Evolutionary conservation across 1,140 invertebrate species (phyloP), one percentile per base, ranked within the genome.

Genomic region (Diploscapter pachys): DNA sequence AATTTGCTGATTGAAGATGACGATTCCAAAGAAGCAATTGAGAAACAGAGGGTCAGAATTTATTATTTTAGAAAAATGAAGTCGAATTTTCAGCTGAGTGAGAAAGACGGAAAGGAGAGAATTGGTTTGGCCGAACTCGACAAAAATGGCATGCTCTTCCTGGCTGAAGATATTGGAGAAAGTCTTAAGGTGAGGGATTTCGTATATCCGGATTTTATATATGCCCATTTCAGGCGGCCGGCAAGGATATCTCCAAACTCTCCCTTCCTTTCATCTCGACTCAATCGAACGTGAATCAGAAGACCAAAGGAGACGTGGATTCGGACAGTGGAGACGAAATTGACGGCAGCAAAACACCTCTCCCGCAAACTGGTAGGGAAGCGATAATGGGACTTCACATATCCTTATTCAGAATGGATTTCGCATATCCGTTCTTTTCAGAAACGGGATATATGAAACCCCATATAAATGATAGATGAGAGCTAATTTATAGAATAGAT

Each of bases 211-310:
- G 31, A 31, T 31, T 31, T 31, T 31, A 49, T 9, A 75, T 69
- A 71, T 48, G 48, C 48, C 55, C 5, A 55, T 53, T 74, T 3
- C 55, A 74, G 70, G 75, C 75, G 57, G 63, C 75, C 53, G 76
- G 76, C 70, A 78, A 78, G 56, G 76, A 78, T 55, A 75, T 66
- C 9, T 59, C 64, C 31, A 73, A 69, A 9, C 75, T 78, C 4
- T 66, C 69, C 3, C 69, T 78, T 4, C 75, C 76, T 8, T 78
- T 78, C 57, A 31, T 31, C 31, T 31, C 31, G 31, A 31, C 31
- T 31, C 31, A 31, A 31, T 48, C 66, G 6, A 9, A 55, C 8
- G n/a, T 9, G 51, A 31, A 8, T 50, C 13, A 8, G 13, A 68
- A 52, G 6, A 6, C 63, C 63, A 9, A 5, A 13, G 5, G 9